These are phyloP conservation scores for Myzus persicae DNA, from an alignment of 1,140 invertebrate species.

Conservation along the genomic window DNA sequence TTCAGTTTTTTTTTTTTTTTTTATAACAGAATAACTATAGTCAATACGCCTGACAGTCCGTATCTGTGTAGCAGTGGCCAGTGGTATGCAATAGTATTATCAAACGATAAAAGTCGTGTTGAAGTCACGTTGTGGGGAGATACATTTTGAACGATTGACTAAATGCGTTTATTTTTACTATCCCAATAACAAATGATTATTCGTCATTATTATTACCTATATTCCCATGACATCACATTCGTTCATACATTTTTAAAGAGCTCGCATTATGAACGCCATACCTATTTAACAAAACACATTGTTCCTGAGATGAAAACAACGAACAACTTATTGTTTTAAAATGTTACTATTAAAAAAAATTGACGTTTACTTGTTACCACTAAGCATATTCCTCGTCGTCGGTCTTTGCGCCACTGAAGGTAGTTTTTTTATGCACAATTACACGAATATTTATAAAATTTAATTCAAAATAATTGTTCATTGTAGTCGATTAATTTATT, in stretches of 20 bases:
- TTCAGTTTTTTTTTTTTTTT: not conserved
- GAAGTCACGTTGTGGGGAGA: not conserved
- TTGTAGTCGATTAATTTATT: not conserved
- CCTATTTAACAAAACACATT: not conserved
- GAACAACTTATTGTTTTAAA: not conserved
- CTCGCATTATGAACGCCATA: not conserved
- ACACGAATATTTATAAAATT: not conserved
- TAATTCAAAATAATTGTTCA: not conserved
- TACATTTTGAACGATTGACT: slow-evolving; percentile 11
- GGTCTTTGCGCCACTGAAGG: not conserved
- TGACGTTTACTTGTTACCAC: not conserved
- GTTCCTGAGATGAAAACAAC: not conserved
- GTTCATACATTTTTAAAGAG: not conserved
- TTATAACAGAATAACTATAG: not conserved
- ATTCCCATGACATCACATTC: not conserved
- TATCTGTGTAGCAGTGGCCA: too few relatives aligned
- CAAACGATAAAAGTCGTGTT: not conserved
- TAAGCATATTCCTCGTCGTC: not conserved
- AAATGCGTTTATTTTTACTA: not conserved
- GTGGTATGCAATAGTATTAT: not conserved
- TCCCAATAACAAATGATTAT: not conserved
- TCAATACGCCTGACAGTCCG: not conserved
- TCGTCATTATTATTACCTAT: not conserved
- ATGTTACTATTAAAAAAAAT: not conserved
- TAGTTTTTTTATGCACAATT: not conserved